Conservation (phyloP, 2,888 invertebrate species). For the Sinopyrophorus schimmeli region DNA sequence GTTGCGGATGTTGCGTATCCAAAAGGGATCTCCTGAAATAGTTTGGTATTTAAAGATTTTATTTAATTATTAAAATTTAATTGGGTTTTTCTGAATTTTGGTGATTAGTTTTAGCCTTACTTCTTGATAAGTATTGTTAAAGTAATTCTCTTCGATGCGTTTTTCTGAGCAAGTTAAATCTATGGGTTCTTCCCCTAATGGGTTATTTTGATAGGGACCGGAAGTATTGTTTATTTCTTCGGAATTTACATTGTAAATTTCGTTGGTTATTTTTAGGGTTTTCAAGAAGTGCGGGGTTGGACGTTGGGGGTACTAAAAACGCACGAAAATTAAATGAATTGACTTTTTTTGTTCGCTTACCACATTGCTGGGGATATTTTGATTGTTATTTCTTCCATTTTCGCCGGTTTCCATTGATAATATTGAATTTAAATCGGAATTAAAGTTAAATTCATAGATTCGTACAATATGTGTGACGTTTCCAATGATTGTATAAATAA, state of each 20-base stretch:
- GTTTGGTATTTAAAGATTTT: too few species aligned
- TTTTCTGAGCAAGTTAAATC: slow-evolving; percentile 31
- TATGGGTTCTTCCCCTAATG: slow-evolving; percentile 32
- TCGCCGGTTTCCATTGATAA: slow-evolving; percentile 37
- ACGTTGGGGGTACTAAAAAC: too few species aligned
- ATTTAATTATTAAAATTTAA: too few species aligned
- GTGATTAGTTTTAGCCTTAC: too few species aligned
- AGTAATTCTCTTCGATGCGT: slow-evolving; percentile 10
- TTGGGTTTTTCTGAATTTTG: too few species aligned
- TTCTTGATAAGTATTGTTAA: too few species aligned
- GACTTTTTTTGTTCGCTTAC: background rate
- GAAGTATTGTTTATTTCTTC: slow-evolving; percentile 3
- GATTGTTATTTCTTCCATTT: slow-evolving; percentile 31
- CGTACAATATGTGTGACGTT: slow-evolving; percentile 7
- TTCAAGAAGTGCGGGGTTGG: too few species aligned
- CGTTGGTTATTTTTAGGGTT: too few species aligned
- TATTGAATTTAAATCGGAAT: slow-evolving; percentile 24
- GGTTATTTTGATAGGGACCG: background rate
- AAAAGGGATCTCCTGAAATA: too few species aligned
- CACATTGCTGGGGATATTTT: slow-evolving; percentile 18
- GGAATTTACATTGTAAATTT: too few species aligned
- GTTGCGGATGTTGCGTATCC: background rate
- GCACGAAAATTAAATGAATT: background rate
- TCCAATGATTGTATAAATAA: slow-evolving; percentile 9
- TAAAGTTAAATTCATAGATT: slow-evolving; percentile 12